Conservation (phyloP, 2,888 invertebrate genomes). For the Myathropa florea region DNA sequence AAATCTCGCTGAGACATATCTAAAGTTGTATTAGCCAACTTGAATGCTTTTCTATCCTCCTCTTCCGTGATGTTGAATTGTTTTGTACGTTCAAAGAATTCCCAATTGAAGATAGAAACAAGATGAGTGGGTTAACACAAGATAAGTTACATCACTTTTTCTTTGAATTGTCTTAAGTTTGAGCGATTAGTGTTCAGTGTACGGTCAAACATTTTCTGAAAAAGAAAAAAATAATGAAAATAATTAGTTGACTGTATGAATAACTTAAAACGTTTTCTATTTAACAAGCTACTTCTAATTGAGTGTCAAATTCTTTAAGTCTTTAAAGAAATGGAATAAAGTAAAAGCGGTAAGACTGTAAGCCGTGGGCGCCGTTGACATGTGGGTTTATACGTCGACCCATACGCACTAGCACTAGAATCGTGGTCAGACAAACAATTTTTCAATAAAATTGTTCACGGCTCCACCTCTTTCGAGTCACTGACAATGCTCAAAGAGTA, state of each 20-base stretch:
- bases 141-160: not conserved
- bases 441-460: too few species aligned
- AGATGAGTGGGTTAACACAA: not conserved
- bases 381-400: too few species aligned
- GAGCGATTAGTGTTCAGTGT: not conserved
- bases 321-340: too few species aligned
- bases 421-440: too few species aligned
- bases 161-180: not conserved
- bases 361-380: too few species aligned
- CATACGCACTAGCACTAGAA: too few species aligned
- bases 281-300: too few species aligned
- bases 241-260: not conserved
- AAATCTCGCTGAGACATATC: slow-evolving; percentile 92
- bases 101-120: not conserved
- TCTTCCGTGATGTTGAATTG: not conserved
- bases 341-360: too few species aligned
- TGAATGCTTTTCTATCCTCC: slow-evolving; percentile 34
- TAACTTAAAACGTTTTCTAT: not conserved
- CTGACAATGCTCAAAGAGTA: too few species aligned
- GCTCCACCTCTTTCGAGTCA: too few species aligned
- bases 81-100: not conserved
- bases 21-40: slow-evolving; percentile 71
- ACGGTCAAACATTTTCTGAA: not conserved
- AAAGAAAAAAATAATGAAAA: not conserved
- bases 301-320: too few species aligned